Percentiles rank a stretch among this genome's conserved stretches.
Evolutionary conservation across 2,113 vertebrate species (phyloP).

Genomic region (Axis porcinus): DNA sequence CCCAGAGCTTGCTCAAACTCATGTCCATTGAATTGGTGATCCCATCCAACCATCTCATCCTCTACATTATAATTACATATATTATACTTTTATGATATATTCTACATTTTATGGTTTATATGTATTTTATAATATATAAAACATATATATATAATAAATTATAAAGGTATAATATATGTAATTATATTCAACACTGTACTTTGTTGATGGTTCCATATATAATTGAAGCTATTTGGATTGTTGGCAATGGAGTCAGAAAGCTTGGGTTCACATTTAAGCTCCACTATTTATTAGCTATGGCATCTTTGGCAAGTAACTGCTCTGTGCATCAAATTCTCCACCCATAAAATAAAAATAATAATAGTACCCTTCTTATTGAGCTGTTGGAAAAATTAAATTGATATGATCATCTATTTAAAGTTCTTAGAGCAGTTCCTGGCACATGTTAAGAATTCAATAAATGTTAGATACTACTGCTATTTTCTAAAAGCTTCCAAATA

Average conservation of each 20-base stretch:
- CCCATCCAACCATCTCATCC: background rate
- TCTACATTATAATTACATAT: background rate
- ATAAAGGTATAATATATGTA: background rate
- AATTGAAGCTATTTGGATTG: background rate
- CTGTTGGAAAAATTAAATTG: background rate
- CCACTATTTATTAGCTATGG: background rate
- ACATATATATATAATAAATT: background rate
- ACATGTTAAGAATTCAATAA: constrained; percentile 30
- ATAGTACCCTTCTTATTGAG: background rate
- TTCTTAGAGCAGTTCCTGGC: background rate
- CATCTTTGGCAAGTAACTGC: background rate
- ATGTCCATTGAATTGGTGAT: background rate
- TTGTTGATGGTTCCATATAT: background rate
- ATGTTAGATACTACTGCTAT: background rate
- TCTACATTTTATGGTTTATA: background rate
- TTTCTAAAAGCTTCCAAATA: constrained; percentile 37
- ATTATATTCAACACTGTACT: background rate
- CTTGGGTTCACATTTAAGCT: background rate
- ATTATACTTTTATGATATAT: background rate
- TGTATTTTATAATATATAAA: background rate
- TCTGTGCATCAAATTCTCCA: background rate
- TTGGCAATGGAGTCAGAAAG: background rate
- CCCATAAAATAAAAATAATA: background rate
- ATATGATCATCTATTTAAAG: background rate
- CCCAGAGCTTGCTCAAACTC: background rate